Evolutionary conservation across 2,113 vertebrate genomes (phyloP), one percentile per base, ranked within the genome.

Genomic region (Cyphomyrus plagiostoma): DNA sequence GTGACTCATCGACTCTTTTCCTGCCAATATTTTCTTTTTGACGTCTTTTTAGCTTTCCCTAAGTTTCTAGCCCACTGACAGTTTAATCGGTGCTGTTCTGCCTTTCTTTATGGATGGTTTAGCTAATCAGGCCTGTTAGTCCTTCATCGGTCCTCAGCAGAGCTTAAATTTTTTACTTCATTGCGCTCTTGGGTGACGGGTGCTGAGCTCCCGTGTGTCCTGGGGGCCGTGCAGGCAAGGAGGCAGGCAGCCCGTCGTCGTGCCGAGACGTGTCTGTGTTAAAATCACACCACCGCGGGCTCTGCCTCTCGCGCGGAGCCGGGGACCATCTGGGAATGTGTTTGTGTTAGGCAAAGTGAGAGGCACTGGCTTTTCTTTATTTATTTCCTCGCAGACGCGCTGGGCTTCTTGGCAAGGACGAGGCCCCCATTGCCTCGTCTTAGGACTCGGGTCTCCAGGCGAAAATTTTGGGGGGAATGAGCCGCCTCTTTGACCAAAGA

Each of bases 281-380:
- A 91, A 93, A 92, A 91, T 95, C 94, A 92, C 95, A 94, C 94
- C 90, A 88, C 92, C 88, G 90, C 89, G 91, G 92, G 94, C 52
- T 83, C 92, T 93, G 92, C 92, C 91, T 94, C 92, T 91, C 90
- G 92, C 74, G 91, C 70, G 77, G 89, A 90, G 93, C 95, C 90
- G 90, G 91, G 95, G 95, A 95, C 94, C 94, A 95, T 95, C 94
- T 95, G 95, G 92, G 93, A 94, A 89, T 92, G 91, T 94, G 93
- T 93, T 93, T 94, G 95, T 95, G 94, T 95, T 92, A 95, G 93
- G 93, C 93, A 95, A 94, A 94, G 94, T 95, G 94, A 94, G 94
- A 93, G 45, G 48, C 11, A 0, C 45, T 3, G 48, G 91, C 53
- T 87, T 39, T 77, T 15, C 82, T 70, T 80, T 42, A 80, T 80